Conservation (phyloP, 1,140 invertebrate genomes). For the Gonioctena quinquepunctata region DNA sequence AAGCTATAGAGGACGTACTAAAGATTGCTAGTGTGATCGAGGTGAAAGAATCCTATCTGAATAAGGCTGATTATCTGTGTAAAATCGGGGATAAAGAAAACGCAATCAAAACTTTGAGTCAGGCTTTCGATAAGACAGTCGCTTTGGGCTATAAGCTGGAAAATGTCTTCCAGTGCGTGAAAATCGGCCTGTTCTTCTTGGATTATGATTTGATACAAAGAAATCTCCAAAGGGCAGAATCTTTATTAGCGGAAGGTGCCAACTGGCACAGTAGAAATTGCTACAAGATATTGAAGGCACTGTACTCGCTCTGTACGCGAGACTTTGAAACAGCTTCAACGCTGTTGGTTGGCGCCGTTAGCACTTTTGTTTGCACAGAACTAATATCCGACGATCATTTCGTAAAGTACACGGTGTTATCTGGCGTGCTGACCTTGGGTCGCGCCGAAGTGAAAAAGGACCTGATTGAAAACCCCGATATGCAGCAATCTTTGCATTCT, state of each 20-base stretch:
- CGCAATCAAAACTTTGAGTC: slow-evolving; percentile 71
- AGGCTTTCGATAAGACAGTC: slow-evolving; percentile 88
- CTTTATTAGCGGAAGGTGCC: slow-evolving; percentile 90
- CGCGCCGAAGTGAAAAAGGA: slow-evolving; percentile 79
- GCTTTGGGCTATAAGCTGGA: slow-evolving; percentile 86
- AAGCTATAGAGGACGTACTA: slow-evolving; percentile 88
- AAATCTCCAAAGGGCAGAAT: slow-evolving; percentile 26
- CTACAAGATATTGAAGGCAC: slow-evolving; percentile 88
- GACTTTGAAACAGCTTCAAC: slow-evolving; percentile 92
- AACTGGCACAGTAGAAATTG: slow-evolving; percentile 98
- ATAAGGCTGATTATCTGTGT: slow-evolving; percentile 93
- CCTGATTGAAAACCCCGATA: slow-evolving; percentile 87
- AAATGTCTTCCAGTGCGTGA: slow-evolving; percentile 86
- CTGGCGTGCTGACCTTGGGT: slow-evolving; percentile 79
- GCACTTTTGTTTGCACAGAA: slow-evolving; percentile 98
- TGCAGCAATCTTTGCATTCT: slow-evolving; percentile 87
- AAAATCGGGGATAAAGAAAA: slow-evolving; percentile 90
- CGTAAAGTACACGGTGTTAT: slow-evolving; percentile 84
- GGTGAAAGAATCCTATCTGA: slow-evolving; percentile 73
- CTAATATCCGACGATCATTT: slow-evolving; percentile 92
- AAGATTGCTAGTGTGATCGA: slow-evolving; percentile 89
- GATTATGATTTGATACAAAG: slow-evolving; percentile 70
- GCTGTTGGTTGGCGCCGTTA: slow-evolving; percentile 94
- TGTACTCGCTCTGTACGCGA: slow-evolving; percentile 87
- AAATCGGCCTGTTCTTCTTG: slow-evolving; percentile 84